phyloP scores from a whole-genome alignment of 2,113 vertebrate species.

The Callionymus lyra region DNA sequence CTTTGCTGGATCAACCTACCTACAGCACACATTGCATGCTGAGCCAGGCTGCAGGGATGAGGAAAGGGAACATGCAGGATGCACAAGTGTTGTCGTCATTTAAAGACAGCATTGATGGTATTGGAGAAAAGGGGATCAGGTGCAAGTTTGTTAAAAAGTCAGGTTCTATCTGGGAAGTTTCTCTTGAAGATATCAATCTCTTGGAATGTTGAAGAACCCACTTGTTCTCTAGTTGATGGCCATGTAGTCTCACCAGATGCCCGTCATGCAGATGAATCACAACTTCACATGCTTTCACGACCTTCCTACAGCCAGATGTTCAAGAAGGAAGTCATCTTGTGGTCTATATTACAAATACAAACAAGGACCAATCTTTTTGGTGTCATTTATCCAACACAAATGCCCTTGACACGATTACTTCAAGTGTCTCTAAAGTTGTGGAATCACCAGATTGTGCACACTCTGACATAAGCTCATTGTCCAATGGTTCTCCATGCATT shows the following conservation, averaged over 20 bases:
- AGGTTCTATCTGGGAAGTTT: slow-evolving; percentile 76
- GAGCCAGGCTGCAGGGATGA: slow-evolving; percentile 23
- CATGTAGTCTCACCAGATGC: background rate
- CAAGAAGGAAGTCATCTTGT: slow-evolving; percentile 63
- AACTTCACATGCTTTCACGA: slow-evolving; percentile 1
- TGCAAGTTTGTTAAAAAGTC: slow-evolving; percentile 73
- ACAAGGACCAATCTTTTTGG: slow-evolving; percentile 78
- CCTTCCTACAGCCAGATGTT: slow-evolving; percentile 49
- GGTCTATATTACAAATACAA: slow-evolving; percentile 62
- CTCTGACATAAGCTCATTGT: slow-evolving; percentile 26
- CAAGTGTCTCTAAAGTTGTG: slow-evolving; percentile 54
- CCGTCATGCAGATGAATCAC: background rate
- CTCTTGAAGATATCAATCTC: slow-evolving; percentile 65
- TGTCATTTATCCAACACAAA: slow-evolving; percentile 65
- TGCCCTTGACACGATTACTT: slow-evolving; percentile 62
- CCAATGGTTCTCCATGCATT: slow-evolving; percentile 68
- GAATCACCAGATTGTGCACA: slow-evolving; percentile 15
- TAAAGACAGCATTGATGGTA: slow-evolving; percentile 53
- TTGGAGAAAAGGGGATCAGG: slow-evolving; percentile 46
- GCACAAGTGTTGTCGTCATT: slow-evolving; percentile 58
- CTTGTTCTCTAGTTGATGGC: slow-evolving; percentile 9
- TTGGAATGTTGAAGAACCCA: slow-evolving; percentile 48
- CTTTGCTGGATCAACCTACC: slow-evolving; percentile 53
- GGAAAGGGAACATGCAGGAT: slow-evolving; percentile 1
- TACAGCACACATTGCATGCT: slow-evolving; percentile 76